Evolutionary conservation across 2,113 vertebrate species (phyloP), one percentile per base, ranked within the genome.

Genomic region (Coptodon bakossiorum): DNA sequence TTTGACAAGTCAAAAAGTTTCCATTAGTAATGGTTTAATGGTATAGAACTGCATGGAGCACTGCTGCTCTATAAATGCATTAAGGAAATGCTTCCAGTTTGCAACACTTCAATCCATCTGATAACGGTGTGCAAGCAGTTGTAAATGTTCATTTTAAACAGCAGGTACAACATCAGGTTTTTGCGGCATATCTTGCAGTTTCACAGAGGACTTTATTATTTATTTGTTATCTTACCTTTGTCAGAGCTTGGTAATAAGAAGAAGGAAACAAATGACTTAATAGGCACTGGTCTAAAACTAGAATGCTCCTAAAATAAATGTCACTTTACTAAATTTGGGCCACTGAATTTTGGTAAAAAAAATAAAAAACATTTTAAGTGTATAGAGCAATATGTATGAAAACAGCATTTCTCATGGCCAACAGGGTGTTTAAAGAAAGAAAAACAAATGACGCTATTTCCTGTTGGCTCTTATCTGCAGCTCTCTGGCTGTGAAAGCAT

Each of bases 371-470:
- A 61, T 61, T 4, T 78, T n/a, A 31, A 52, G 43, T 76, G 14
- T 50, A 2, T 3, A 19, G 24, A 50, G 24, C 71, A 31, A 29
- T 29, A 31, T 50, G 24, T 76, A 7, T 50, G 10, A 76, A 50
- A 50, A 31, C 9, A 29, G 14, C 27, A 78, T 34, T 78, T 52
- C 45, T 78, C 73, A 50, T 52, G 45, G 17, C 17, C 17, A 50
- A 8, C 24, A 48, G 27, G 16, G 73, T 78, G 45, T 52, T 78
- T 50, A 78, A 78, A 66, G 31, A 52, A 66, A 91, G 86, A 88
- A 87, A 83, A 91, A 84, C 83, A 90, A 68, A 54, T 89, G 54
- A 88, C 1, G 9, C 38, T 3, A 31, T 61, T 87, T 93, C 86
- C 87, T 86, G 82, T 83, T 81, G 90, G 52, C 90, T 63, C 63